Base-by-base conservation (phyloP, 2,888 invertebrate genomes). In the Acronicta alni region DNA sequence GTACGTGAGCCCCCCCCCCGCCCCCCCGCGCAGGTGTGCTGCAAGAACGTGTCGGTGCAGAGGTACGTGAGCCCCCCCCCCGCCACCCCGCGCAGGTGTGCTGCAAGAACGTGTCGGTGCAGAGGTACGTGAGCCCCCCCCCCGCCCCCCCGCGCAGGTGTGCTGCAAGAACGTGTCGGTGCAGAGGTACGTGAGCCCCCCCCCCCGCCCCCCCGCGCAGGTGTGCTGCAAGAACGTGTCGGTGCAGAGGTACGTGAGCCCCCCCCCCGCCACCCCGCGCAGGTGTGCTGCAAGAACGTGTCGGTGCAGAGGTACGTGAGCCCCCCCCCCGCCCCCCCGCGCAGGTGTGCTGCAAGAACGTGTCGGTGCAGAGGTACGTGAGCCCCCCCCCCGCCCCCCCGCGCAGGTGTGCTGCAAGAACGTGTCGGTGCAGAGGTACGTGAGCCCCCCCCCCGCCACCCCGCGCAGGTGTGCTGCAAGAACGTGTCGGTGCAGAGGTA, bases 1-100 rank as follows among this genome's bases (percentile, higher is more conserved):
- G 38, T 38, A 26, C 26, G 26, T 26, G 26, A 23, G 9, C 26
- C 26, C 26, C 8, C 26, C 9, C 26, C 7, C 26, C 26, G 23
- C 26, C 26, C 26, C 9, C 26, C 9, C 38, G 4, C 15, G 8
- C 38, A n/a, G 15, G 38, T 38, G 38, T 38, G 0, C 38, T 38
- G 38, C 16, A 38, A 8, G 38, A 38, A 38, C 38, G 38, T 38
- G 38, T 38, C 38, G 8, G 38, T 38, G 8, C 38, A 38, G 38
- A 38, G 38, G 38, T 38, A 26, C 26, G 26, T 26, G 26, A 15
- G 8, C 38, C 38, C 6, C 38, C 38, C 8, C 38, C 38, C 15
- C 38, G 15, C 15, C 15, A 15, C 15, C 16, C 38, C 15, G 38
- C 38, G 15, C 38, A n/a, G 15, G 38, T 38, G 38, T 38, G 0